Conservation (phyloP, 2,888 invertebrate genomes). For the Lycia hirtaria region DNA sequence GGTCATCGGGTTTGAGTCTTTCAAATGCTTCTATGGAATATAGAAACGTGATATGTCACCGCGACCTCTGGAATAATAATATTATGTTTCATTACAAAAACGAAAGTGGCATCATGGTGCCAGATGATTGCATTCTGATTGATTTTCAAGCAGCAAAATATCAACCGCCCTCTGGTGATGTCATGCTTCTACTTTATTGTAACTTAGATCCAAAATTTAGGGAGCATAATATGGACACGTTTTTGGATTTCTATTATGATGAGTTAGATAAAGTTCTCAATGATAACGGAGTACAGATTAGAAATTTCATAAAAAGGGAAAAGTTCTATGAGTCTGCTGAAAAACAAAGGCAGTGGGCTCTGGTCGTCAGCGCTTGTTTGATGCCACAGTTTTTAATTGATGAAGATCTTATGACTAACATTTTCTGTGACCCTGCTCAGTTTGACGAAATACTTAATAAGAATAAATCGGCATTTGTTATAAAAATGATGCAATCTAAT, state of each 20-base stretch:
- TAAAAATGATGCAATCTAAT: conserved; percentile 82
- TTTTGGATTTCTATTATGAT: conserved; percentile 85
- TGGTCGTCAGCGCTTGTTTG: conserved; percentile 84
- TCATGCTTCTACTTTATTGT: conserved; percentile 83
- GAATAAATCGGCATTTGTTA: conserved; percentile 83
- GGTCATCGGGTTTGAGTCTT: conserved; percentile 59
- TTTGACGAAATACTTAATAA: conserved; percentile 84
- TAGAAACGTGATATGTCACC: conserved; percentile 84
- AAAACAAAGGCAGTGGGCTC: conserved; percentile 81
- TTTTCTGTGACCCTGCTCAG: conserved; percentile 75
- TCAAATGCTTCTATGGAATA: conserved; percentile 60
- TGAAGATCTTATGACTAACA: conserved; percentile 71
- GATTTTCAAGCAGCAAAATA: conserved; percentile 89
- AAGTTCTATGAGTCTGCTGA: conserved; percentile 75
- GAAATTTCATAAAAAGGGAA: conserved; percentile 65
- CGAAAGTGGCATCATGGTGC: conserved; percentile 45
- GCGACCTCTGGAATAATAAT: conserved; percentile 88
- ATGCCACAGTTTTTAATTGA: conserved; percentile 83
- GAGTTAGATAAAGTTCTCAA: conserved; percentile 72
- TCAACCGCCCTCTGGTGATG: conserved; percentile 88
- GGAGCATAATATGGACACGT: conserved; percentile 72
- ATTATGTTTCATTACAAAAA: conserved; percentile 81
- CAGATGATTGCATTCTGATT: conserved; percentile 86
- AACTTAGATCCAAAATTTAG: conserved; percentile 79
- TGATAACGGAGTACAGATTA: conserved; percentile 64